These are phyloP conservation scores for Protophormia terraenovae DNA, from an alignment of 2,888 invertebrate genomes.

Conservation along the genomic window DNA sequence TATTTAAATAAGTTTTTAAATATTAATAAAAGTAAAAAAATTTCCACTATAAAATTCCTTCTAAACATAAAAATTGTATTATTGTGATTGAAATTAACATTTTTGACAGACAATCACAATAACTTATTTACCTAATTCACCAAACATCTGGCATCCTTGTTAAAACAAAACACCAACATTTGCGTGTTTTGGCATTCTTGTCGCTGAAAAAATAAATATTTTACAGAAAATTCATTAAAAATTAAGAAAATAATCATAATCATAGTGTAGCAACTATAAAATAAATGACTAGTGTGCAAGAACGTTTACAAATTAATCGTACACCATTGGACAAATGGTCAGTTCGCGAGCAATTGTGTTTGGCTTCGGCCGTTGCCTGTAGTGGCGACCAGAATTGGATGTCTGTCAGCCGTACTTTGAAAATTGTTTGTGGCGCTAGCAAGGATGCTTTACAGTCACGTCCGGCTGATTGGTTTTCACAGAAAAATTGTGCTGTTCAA, in stretches of 20 bases:
- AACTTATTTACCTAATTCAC: not conserved
- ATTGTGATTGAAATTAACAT: not conserved
- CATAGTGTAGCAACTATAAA: too few relatives aligned
- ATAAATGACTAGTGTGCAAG: conserved; percentile 71
- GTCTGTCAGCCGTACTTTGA: conserved; percentile 83
- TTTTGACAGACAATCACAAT: not conserved
- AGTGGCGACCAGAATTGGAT: conserved; percentile 93
- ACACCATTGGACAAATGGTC: conserved; percentile 93
- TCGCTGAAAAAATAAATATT: too few relatives aligned
- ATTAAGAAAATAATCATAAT: too few relatives aligned
- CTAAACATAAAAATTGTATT: too few relatives aligned
- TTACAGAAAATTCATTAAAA: not conserved
- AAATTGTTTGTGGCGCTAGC: conserved; percentile 85
- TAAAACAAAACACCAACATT: not conserved
- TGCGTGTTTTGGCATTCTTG: too few relatives aligned
- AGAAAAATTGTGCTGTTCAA: conserved; percentile 94
- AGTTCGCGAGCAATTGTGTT: conserved; percentile 89
- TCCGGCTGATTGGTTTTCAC: conserved; percentile 92
- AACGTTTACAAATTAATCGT: conserved; percentile 83
- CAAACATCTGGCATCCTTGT: not conserved
- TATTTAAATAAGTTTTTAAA: not conserved
- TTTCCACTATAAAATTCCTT: too few relatives aligned
- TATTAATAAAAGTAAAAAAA: too few relatives aligned
- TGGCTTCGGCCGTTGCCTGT: conserved; percentile 93
- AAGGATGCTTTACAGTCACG: conserved; percentile 80